phyloP scores from a whole-genome alignment of 2,113 vertebrate species.

The Actenoides hombroni region DNA sequence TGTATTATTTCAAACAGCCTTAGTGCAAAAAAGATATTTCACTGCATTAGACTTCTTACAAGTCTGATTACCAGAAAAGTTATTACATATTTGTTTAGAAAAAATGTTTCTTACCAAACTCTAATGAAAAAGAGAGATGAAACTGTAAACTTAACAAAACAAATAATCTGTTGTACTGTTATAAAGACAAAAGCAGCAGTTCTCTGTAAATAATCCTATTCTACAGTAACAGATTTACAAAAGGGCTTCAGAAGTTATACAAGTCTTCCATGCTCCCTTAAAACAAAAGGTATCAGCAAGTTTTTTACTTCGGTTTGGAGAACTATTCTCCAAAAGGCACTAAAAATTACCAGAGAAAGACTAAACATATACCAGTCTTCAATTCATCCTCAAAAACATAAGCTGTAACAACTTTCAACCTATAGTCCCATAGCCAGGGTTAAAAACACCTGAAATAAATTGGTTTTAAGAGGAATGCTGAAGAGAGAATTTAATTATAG shows the following conservation, averaged over 20 bases:
- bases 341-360: background rate
- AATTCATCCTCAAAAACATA: background rate
- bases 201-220: conserved; percentile 52
- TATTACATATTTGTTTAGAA: background rate
- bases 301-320: background rate
- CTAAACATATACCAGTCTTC: background rate
- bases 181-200: conserved; percentile 34
- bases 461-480: background rate
- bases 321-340: background rate
- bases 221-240: conserved; percentile 44
- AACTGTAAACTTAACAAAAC: conserved; percentile 42
- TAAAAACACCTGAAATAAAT: background rate
- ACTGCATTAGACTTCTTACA: background rate
- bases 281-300: background rate
- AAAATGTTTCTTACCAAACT: background rate
- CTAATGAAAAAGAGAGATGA: background rate
- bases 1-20: background rate
- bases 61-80: background rate
- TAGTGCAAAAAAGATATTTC: background rate
- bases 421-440: background rate
- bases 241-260: conserved; percentile 48
- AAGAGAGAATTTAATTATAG: background rate
- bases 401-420: background rate
- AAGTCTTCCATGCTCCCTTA: background rate
- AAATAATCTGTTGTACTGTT: conserved; percentile 9